Evolutionary conservation across 2,888 invertebrate species (phyloP).

Genomic region (Siphonodentalium dalli): DNA sequence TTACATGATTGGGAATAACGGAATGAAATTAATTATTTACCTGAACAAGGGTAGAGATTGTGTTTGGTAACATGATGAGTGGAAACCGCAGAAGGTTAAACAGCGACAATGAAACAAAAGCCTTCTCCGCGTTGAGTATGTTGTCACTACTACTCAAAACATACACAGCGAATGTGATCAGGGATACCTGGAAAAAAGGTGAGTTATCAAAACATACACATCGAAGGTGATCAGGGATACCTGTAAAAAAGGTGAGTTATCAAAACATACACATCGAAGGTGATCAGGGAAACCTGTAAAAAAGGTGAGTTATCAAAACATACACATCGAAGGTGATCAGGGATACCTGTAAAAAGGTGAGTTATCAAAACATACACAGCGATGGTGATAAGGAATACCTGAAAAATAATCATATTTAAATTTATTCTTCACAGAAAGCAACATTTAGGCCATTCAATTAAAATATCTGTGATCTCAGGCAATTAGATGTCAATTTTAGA

Average conservation of each 20-base stretch:
- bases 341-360: constrained; percentile 70
- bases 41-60: constrained; percentile 41
- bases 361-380: not conserved
- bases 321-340: constrained; percentile 76
- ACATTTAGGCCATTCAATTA: no score
- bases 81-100: constrained; percentile 89
- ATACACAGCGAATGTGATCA: constrained; percentile 83
- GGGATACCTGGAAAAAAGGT: constrained; percentile 71
- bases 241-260: constrained; percentile 37
- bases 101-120: constrained; percentile 85
- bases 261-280: constrained; percentile 70
- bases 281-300: constrained; percentile 76
- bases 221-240: constrained; percentile 85
- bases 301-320: not conserved
- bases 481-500: no score
- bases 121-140: constrained; percentile 79
- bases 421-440: no score
- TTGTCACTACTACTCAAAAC: constrained; percentile 70
- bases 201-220: constrained; percentile 74
- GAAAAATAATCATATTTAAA: no score
- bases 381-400: no score
- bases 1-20: no score
- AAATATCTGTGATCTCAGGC: no score
- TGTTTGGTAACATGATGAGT: constrained; percentile 74
- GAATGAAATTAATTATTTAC: constrained; percentile 20